These are phyloP conservation scores for Drosophila athabasca DNA, from an alignment of 1,140 invertebrate species.

Conservation along the genomic window DNA sequence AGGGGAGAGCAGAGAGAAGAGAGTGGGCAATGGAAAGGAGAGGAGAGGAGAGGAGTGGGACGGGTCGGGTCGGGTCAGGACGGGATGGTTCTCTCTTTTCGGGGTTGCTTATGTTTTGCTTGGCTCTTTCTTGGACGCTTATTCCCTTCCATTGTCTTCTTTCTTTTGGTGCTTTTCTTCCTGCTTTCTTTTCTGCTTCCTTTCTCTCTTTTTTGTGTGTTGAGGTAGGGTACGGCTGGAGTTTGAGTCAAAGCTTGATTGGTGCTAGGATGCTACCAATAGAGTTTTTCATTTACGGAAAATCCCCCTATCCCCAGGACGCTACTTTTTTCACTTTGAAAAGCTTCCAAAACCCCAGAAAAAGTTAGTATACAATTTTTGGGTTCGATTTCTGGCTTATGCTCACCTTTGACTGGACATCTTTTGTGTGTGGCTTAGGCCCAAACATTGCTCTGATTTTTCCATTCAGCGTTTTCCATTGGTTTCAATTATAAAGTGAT, in stretches of 20 bases:
- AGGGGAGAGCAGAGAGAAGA: no score
- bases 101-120: slow-evolving; percentile 77
- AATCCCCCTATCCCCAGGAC: no score
- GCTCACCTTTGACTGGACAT: slow-evolving; percentile 70
- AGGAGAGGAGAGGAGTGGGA: not conserved
- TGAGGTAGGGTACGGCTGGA: slow-evolving; percentile 67
- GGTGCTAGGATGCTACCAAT: no score
- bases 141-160: not conserved
- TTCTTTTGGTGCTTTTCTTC: not conserved
- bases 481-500: slow-evolving; percentile 13
- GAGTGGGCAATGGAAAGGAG: no score
- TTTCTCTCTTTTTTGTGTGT: slow-evolving; percentile 43
- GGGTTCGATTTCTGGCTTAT: not conserved
- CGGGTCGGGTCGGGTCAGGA: not conserved
- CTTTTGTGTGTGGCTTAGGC: slow-evolving; percentile 22
- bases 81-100: slow-evolving; percentile 33
- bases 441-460: slow-evolving; percentile 32
- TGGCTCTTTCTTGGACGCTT: slow-evolving; percentile 43
- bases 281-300: no score
- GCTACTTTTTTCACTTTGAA: no score
- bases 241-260: slow-evolving; percentile 12
- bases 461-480: slow-evolving; percentile 26
- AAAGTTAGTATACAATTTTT: no score
- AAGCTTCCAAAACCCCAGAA: no score
- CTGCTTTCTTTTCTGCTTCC: no score